Base-by-base conservation (phyloP, 2,888 invertebrate species). In the Megalurothrips usitatus region DNA sequence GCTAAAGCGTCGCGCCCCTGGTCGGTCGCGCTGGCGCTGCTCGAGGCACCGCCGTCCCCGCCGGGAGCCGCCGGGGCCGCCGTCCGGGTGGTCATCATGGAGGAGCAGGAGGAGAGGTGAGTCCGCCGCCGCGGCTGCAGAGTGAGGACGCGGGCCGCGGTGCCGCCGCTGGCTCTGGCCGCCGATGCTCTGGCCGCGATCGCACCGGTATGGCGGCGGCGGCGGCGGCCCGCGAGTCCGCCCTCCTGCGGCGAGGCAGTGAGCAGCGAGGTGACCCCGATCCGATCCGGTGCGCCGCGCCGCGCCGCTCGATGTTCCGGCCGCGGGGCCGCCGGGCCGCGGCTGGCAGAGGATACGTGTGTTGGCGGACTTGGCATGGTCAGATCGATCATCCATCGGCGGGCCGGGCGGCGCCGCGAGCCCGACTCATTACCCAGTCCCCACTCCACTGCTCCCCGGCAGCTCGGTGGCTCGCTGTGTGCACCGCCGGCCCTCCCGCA, bases 81-180 rank as follows among this genome's bases (percentile, higher is more conserved):
- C 58, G 68, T 75, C 23, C 23, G 26, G 68, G 23, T 75, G n/a
- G 68, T 23, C 23, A 26, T 12, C 68, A 75, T 75, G 68, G 68
- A 75, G 68, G 68, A 75, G 68, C 68, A 75, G 26, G 68, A 75
- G 26, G 68, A 75, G 26, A 23, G 68, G 68, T 75, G 68, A 75
- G 68, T 75, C 58, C 14, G 17, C 58, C 17, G n/a, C n/a, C n/a
- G n/a, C n/a, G n/a, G n/a, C n/a, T 19, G 52, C 52, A 19, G 52
- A 8, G 52, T 17, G 6, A 17, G 14, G 6, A 3, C 52, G 52
- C 52, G 49, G n/a, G n/a, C n/a, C n/a, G n/a, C 34, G 34, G 34
- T 43, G 34, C 34, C 34, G 34, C 34, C 34, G 6, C 34, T 6
- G 34, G 34, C 34, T 43, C 12, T 52, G 52, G 12, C 52, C 52